These are phyloP conservation scores for Muraenolepis orangiensis DNA, from an alignment of 2,797 vertebrate genomes.

Conservation along the genomic window DNA sequence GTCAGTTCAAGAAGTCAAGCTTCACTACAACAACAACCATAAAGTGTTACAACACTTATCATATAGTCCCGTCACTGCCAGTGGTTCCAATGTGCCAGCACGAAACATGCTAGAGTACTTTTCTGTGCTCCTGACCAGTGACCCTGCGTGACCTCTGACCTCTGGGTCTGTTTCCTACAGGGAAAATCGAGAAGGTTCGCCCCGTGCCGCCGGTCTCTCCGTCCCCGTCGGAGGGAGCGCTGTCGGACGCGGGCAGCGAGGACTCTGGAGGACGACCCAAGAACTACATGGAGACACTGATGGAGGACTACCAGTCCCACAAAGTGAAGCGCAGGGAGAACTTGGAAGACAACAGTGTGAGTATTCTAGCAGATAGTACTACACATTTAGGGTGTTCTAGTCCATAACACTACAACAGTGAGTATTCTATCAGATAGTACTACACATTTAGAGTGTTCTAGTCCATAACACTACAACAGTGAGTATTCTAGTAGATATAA, in stretches of 20 bases:
- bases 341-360: slow-evolving; percentile 92
- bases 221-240: slow-evolving; percentile 80
- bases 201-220: slow-evolving; percentile 79
- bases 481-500: no score
- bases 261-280: slow-evolving; percentile 87
- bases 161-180: slow-evolving; percentile 61
- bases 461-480: no score
- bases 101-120: neutral
- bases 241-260: slow-evolving; percentile 80
- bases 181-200: slow-evolving; percentile 95
- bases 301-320: slow-evolving; percentile 97
- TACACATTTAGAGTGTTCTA: no score
- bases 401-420: no score
- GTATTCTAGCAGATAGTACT: no score
- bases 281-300: slow-evolving; percentile 96
- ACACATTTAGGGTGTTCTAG: no score
- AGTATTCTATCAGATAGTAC: no score
- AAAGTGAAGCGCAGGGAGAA: slow-evolving; percentile 94
- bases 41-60: neutral
- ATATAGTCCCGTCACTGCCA: neutral
- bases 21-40: no score
- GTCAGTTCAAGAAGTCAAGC: neutral
- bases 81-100: neutral
- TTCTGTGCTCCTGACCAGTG: neutral
- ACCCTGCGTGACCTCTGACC: neutral